Evolutionary conservation across 2,797 vertebrate genomes (phyloP), one percentile per base, ranked within the genome.

Genomic region (Falco rusticolus): DNA sequence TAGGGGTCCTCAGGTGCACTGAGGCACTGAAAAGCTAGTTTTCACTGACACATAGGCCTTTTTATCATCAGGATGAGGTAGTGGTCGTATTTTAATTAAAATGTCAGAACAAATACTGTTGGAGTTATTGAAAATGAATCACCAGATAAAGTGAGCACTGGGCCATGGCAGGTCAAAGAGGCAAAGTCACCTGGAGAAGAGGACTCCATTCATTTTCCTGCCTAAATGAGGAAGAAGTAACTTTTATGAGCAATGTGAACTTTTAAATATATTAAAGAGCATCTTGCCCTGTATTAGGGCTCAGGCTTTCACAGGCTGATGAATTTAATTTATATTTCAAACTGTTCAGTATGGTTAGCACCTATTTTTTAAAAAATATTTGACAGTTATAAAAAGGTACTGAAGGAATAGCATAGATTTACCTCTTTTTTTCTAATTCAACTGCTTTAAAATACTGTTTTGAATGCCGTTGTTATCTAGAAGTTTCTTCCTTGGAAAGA

Each of bases 71-170:
- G 98, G 98, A 98, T 98, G 98, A 98, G 98, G 98, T 98, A 98
- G 98, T 98, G 98, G 98, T 98, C 98, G 98, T 99, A 98, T 98
- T 99, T 98, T 99, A 99, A 99, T 99, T 99, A 99, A 99, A 99
- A 98, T 99, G 98, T 99, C 98, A 99, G 98, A 98, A 98, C 98
- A 99, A 98, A 99, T 99, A 98, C 98, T 98, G 98, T 98, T 98
- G 97, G 97, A 98, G 98, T 98, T 98, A 98, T 98, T 98, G 98
- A 98, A 98, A 98, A 99, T 99, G 98, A 99, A 98, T 99, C 98
- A 98, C 98, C 98, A 98, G 98, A 98, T 98, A 98, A 98, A 98
- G 98, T 96, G 98, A 98, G 98, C 98, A 98, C 96, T 98, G 98
- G 98, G 98, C 98, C 98, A 98, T 98, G 98, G 98, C 98, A 98